phyloP scores from a whole-genome alignment of 2,113 vertebrate species.

The Sylvietta virens region DNA sequence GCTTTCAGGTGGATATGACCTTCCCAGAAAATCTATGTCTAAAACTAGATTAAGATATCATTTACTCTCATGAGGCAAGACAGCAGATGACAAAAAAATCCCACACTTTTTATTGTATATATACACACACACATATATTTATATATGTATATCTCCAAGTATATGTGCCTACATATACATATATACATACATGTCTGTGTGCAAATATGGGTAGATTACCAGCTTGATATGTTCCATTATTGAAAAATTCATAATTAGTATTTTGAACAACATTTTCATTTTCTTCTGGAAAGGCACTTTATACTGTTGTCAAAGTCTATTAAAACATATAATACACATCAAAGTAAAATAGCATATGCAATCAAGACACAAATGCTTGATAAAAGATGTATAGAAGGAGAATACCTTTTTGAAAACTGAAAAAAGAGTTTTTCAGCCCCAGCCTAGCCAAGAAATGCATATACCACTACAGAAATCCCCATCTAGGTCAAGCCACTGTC shows the following conservation, averaged over 20 bases:
- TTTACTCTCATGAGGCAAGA: background rate
- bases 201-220: background rate
- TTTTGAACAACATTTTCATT: background rate
- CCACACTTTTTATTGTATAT: background rate
- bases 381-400: background rate
- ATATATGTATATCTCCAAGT: background rate
- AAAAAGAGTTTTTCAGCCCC: background rate
- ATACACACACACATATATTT: too few species aligned
- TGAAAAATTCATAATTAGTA: background rate
- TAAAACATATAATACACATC: background rate
- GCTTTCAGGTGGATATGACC: background rate
- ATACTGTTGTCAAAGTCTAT: background rate
- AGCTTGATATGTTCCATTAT: background rate
- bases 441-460: background rate
- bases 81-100: fast-evolving
- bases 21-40: background rate
- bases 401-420: background rate
- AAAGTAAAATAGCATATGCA: background rate
- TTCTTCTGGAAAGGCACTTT: background rate
- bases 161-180: background rate
- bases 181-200: background rate
- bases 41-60: background rate
- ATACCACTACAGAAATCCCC: background rate
- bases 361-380: background rate
- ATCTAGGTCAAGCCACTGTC: background rate